Percentiles rank a stretch among this genome's conserved stretches.
These are phyloP conservation scores for Ploceus nigricollis DNA, from an alignment of 2,113 vertebrate genomes.

Conservation along the genomic window DNA sequence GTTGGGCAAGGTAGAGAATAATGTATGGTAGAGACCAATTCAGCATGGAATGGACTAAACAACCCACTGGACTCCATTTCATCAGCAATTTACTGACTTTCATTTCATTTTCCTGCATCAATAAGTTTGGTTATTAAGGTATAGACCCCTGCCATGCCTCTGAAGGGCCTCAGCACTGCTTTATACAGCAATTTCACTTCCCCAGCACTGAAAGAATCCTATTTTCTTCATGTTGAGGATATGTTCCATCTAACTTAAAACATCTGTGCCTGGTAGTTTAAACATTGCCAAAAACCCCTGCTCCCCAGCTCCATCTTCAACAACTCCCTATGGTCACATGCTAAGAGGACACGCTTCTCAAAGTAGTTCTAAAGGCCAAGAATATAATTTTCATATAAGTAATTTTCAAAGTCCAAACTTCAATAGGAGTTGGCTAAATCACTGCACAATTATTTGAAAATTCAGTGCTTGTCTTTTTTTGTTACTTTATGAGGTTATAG, in stretches of 20 bases:
- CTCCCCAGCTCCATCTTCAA: not conserved
- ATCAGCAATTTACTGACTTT: conserved; percentile 12
- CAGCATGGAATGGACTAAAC: not conserved
- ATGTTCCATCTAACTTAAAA: not conserved
- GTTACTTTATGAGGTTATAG: not conserved
- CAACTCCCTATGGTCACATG: not conserved
- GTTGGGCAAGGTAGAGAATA: not conserved
- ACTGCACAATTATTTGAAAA: not conserved
- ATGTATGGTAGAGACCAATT: not conserved
- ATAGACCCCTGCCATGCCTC: not conserved
- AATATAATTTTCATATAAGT: not conserved
- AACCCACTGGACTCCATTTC: conserved; percentile 10
- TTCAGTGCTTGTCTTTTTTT: not conserved
- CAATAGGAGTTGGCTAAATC: not conserved
- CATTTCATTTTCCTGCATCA: conserved; percentile 1
- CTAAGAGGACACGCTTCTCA: not conserved
- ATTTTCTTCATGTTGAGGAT: not conserved
- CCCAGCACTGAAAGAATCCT: not conserved
- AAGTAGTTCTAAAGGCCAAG: not conserved
- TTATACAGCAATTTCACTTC: not conserved
- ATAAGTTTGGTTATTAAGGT: not conserved
- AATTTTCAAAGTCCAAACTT: not conserved
- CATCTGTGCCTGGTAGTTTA: not conserved
- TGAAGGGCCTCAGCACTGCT: not conserved
- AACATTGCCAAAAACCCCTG: not conserved